Conservation (phyloP, 2,888 invertebrate species). For the Mesoligia furuncula region DNA sequence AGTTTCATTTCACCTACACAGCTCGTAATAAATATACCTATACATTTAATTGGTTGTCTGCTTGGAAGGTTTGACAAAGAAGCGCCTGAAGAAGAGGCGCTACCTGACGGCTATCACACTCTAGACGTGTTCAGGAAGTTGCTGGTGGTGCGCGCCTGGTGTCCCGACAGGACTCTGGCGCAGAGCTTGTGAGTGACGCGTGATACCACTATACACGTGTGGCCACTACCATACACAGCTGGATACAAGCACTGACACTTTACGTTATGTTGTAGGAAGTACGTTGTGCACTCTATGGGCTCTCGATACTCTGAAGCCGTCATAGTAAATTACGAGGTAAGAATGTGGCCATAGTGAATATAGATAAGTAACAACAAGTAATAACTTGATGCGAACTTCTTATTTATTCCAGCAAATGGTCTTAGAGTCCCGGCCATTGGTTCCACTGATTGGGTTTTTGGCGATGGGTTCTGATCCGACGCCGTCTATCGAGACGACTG, state of each 20-base stretch:
- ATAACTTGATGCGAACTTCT: background rate
- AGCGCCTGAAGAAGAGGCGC: slow-evolving; percentile 95
- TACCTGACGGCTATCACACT: slow-evolving; percentile 94
- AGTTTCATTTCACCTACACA: slow-evolving; percentile 31
- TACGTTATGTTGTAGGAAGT: slow-evolving; percentile 90
- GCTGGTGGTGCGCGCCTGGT: slow-evolving; percentile 95
- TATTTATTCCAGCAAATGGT: slow-evolving; percentile 88
- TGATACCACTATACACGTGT: background rate
- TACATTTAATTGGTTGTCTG: background rate
- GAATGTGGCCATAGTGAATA: background rate
- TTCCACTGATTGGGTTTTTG: slow-evolving; percentile 95
- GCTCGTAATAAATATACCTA: background rate
- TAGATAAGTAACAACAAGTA: background rate
- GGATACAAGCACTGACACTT: slow-evolving; percentile 4
- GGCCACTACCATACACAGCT: no score
- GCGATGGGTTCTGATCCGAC: slow-evolving; percentile 98
- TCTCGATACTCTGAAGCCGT: slow-evolving; percentile 94
- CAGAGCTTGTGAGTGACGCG: slow-evolving; percentile 91
- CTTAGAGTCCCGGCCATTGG: slow-evolving; percentile 93
- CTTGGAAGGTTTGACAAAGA: slow-evolving; percentile 94
- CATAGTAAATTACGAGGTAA: slow-evolving; percentile 93
- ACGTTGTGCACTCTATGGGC: slow-evolving; percentile 94
- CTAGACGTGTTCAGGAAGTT: slow-evolving; percentile 95
- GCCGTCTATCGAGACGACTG: slow-evolving; percentile 94
- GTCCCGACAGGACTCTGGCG: slow-evolving; percentile 95